These are phyloP conservation scores for Hydropsyche tenuis DNA, from an alignment of 1,140 invertebrate genomes.

Conservation along the genomic window DNA sequence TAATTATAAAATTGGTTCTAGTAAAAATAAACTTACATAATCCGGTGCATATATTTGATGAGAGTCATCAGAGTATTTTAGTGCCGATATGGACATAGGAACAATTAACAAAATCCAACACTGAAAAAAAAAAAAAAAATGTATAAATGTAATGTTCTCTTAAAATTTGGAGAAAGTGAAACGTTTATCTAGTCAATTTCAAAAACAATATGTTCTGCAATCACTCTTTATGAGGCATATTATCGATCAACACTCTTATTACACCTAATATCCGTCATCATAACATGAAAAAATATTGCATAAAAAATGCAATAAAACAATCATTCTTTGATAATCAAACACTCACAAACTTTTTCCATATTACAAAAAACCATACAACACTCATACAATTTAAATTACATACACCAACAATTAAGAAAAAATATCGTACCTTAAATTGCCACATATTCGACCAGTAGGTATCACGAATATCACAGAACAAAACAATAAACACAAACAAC, in stretches of 20 bases:
- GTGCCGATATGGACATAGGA: not conserved
- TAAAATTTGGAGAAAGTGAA: slow-evolving; percentile 17
- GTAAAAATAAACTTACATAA: slow-evolving; percentile 20
- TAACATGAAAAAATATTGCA: too few relatives aligned
- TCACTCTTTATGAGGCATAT: too few relatives aligned
- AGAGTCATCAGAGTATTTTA: slow-evolving; percentile 9
- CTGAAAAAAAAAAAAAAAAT: not conserved
- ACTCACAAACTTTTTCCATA: too few relatives aligned
- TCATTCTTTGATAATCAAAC: too few relatives aligned
- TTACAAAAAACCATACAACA: not conserved
- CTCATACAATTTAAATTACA: not conserved
- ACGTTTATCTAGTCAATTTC: not conserved
- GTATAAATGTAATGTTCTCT: not conserved
- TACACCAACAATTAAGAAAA: not conserved
- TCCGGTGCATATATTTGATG: slow-evolving; percentile 27
- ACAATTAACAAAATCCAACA: slow-evolving; percentile 4
- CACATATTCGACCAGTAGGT: not conserved
- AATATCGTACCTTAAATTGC: slow-evolving; percentile 8
- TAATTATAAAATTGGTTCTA: not conserved
- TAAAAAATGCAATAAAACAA: too few relatives aligned
- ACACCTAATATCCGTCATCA: too few relatives aligned
- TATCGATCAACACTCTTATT: too few relatives aligned
- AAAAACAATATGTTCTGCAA: not conserved
- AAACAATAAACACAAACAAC: not conserved
- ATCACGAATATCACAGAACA: not conserved